Evolutionary conservation across 2,113 vertebrate genomes (phyloP).

Genomic region (Sinocyclocheilus anshuiensis): DNA sequence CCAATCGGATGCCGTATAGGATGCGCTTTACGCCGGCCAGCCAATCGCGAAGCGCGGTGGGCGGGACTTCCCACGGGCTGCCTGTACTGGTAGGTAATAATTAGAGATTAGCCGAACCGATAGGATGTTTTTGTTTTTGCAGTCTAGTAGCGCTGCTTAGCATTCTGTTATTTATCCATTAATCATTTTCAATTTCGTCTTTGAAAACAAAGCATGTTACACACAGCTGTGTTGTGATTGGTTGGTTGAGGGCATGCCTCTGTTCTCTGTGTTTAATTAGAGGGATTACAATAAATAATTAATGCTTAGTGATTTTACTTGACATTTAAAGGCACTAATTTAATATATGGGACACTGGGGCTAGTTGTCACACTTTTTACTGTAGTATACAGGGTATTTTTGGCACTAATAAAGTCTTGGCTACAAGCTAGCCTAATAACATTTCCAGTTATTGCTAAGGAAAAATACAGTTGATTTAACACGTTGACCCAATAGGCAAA

Average conservation of each 20-base stretch:
- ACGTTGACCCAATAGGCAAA: background rate
- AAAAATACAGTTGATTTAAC: background rate
- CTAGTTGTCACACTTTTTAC: conserved; percentile 1
- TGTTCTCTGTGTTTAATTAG: conserved; percentile 4
- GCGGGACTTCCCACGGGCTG: conserved; percentile 60
- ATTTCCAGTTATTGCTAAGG: background rate
- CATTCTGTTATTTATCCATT: background rate
- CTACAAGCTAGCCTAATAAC: background rate
- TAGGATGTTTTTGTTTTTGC: background rate
- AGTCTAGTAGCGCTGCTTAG: background rate
- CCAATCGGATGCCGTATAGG: conserved; percentile 67
- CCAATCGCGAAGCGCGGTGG: conserved; percentile 57
- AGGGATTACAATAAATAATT: conserved; percentile 11
- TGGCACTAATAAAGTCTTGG: background rate
- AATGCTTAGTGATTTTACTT: background rate
- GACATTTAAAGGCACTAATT: background rate
- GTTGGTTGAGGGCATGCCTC: conserved; percentile 16
- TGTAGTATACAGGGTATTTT: background rate
- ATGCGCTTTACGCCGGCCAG: conserved; percentile 55
- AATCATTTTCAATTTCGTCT: background rate
- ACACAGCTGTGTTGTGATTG: conserved; percentile 16
- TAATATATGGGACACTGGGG: background rate
- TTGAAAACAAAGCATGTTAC: conserved; percentile 10
- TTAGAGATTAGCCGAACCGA: conserved; percentile 24
- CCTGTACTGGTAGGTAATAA: conserved; percentile 23